Conservation (phyloP, 2,888 invertebrate genomes). For the Coecobrya sp. region DNA sequence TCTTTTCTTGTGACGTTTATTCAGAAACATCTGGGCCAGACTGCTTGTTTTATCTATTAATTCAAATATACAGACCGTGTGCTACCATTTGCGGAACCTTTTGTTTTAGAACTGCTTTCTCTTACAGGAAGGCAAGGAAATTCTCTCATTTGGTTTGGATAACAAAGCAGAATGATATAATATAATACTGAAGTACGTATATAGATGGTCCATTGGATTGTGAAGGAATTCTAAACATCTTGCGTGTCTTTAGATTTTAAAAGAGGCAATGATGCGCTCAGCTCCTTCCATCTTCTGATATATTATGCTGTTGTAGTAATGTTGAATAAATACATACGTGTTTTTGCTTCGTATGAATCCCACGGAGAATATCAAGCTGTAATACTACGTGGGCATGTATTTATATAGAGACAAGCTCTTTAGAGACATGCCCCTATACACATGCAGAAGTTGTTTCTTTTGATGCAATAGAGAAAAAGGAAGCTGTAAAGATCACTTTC, state of each 20-base stretch:
- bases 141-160: constrained; percentile 14
- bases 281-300: constrained; percentile 17
- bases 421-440: not conserved
- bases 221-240: constrained; percentile 57
- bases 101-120: not conserved
- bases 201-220: constrained; percentile 54
- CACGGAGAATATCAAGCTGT: constrained; percentile 33
- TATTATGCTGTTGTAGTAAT: constrained; percentile 4
- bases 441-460: constrained; percentile 45
- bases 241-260: constrained; percentile 56
- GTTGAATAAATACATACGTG: not conserved
- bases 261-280: constrained; percentile 53
- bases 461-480: constrained; percentile 60
- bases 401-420: constrained; percentile 25
- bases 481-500: constrained; percentile 71
- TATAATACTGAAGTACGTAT: not conserved
- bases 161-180: not conserved
- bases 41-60: constrained; percentile 58
- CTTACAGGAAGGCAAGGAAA: not conserved
- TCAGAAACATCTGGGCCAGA: constrained; percentile 60
- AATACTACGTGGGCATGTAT: no score
- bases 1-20: constrained; percentile 29
- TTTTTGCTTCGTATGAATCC: constrained; percentile 6
- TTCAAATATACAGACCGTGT: not conserved
- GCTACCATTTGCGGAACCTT: not conserved